Evolutionary conservation across 2,888 invertebrate genomes (phyloP), one percentile per base, ranked within the genome.

Genomic region (Tetragonisca angustula): DNA sequence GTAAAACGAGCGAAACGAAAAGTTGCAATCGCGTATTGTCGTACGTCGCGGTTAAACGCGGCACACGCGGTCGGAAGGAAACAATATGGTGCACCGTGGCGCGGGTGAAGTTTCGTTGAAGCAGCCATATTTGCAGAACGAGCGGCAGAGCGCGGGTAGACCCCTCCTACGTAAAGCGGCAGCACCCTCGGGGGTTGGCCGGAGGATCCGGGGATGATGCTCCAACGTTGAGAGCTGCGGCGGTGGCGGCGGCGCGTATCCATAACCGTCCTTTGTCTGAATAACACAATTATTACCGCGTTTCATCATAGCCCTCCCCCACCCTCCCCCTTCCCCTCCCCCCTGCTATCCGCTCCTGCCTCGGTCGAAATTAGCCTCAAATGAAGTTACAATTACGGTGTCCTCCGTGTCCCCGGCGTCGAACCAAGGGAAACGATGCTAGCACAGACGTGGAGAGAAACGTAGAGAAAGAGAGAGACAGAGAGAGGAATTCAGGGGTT

Each of bases 191-290:
- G 91, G 91, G 92, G 92, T 90, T 92, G 91, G 93, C 87, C 87
- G 89, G 90, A 91, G 91, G 91, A 89, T 87, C 87, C 89, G 90
- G 91, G 89, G 91, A 90, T 87, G 87, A 90, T 84, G 87, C 87
- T 89, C 85, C 83, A 79, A 43, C 86, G 87, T 82, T 78, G 88
- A 84, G 83, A 85, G 86, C 83, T 76, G 77, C 84, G 82, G 76
- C 78, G 76, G 81, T 61, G 87, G 91, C 56, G 9, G 43, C 92
- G 91, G 91, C 93, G 93, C 93, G 92, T 94, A 94, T 94, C 94
- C 94, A 94, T 94, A 94, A 94, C 94, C 93, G 89, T 93, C 94
- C 94, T 94, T 94, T 94, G 94, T 94, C 93, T 93, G 90, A 92
- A 91, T 94, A 94, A 94, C 91, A 90, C 93, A 92, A 94, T 94